Evolutionary conservation across 1,140 invertebrate genomes (phyloP), one percentile per base, ranked within the genome.

Genomic region (Tenebrio molitor): DNA sequence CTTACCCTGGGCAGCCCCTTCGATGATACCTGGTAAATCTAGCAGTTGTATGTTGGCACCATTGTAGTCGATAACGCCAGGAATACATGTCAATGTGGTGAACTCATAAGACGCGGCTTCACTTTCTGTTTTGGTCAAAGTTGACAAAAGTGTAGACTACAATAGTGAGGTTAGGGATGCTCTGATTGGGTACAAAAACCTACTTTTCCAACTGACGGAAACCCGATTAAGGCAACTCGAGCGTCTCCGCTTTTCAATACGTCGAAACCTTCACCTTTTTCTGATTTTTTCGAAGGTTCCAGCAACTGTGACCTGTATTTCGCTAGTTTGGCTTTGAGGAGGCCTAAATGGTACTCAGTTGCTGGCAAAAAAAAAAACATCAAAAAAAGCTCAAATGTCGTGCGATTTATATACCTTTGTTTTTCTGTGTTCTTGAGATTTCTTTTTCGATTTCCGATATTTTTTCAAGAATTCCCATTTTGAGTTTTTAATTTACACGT

Each of bases 261-360:
- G 92, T 99, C 98, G 85, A 99, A 99, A 6, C 98, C 98, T 87
- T 99, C 98, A 10, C 98, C 98, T 84, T 98, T 99, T 79, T 97
- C 95, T 29, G 93, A 92, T 81, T 97, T 95, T 84, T 99, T 99
- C 0, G 93, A 88, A 0, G 97, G 97, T 82, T 99, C 97, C 23
- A 99, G 83, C 10, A 99, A 84, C 81, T 99, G 96, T 3, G 96
- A 94, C 36, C 98, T 87, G 80, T 98, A 99, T 83, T 99, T 99
- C 0, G 98, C 98, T 81, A 99, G 86, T 87, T 99, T 99, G 0
- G 98, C 98, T 87, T 99, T 99, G 50, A 99, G 83, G 25, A 99
- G 86, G 23, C 98, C 98, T 84, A 99, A 90, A 90, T 99, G 98
- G 80, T 99, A 99, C 84, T 99, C 98, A 80, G 98, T 99, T 1